phyloP scores from a whole-genome alignment of 2,888 invertebrate genomes.

The Dasypolia templi region DNA sequence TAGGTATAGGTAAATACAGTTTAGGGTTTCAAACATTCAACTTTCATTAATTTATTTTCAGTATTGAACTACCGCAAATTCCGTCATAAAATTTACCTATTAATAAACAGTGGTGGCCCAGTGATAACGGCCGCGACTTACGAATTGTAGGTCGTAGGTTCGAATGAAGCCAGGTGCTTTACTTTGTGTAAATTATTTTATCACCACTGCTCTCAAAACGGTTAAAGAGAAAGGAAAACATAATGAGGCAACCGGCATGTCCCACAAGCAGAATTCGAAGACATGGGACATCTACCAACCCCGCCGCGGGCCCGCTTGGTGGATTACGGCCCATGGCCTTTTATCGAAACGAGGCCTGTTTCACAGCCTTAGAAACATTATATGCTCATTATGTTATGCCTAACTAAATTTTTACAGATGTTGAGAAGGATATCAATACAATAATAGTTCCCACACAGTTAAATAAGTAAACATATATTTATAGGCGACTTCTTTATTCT shows the following conservation, averaged over 20 bases:
- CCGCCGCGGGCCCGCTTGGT: too few species aligned
- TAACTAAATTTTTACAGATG: background rate
- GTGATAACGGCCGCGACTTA: too few species aligned
- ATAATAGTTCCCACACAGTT: background rate
- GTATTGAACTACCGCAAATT: conserved; percentile 1
- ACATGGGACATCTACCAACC: too few species aligned
- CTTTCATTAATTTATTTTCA: too few species aligned
- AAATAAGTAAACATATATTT: too few species aligned
- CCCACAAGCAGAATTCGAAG: too few species aligned
- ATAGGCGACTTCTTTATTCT: background rate
- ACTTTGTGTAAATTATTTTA: too few species aligned
- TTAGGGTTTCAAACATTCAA: background rate
- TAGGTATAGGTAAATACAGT: background rate
- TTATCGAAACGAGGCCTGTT: background rate
- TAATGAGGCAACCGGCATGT: too few species aligned
- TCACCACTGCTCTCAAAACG: too few species aligned
- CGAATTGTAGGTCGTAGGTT: too few species aligned
- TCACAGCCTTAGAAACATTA: background rate
- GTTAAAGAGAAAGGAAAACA: too few species aligned
- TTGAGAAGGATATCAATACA: background rate
- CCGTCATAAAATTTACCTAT: background rate
- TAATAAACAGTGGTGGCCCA: background rate
- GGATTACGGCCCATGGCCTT: background rate
- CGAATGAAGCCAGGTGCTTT: too few species aligned
- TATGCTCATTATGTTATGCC: background rate